phyloP scores from a whole-genome alignment of 1,140 invertebrate species.

The Adoxophyes honmai region DNA sequence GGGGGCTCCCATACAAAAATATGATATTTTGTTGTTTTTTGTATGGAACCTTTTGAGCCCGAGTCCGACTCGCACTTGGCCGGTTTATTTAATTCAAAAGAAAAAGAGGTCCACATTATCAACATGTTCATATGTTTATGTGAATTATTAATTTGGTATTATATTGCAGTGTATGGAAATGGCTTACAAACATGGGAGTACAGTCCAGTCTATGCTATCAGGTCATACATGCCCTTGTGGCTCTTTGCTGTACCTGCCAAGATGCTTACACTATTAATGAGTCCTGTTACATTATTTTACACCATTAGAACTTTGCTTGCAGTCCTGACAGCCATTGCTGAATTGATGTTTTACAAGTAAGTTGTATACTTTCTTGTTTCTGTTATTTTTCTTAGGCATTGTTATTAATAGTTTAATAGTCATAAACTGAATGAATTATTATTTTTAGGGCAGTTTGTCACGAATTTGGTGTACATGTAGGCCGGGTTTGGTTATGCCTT shows the following conservation, averaged over 20 bases:
- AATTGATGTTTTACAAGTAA: slow-evolving; percentile 97
- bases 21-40: too few relatives aligned
- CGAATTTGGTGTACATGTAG: slow-evolving; percentile 94
- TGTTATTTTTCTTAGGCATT: too few relatives aligned
- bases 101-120: too few relatives aligned
- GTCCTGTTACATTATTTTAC: slow-evolving; percentile 94
- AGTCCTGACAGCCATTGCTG: slow-evolving; percentile 87
- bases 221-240: slow-evolving; percentile 95
- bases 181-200: slow-evolving; percentile 99
- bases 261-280: slow-evolving; percentile 86
- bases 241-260: slow-evolving; percentile 92
- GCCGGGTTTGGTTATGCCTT: slow-evolving; percentile 89
- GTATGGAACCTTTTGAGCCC: too few relatives aligned
- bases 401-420: too few relatives aligned
- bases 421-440: neutral
- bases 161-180: slow-evolving; percentile 88
- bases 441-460: slow-evolving; percentile 87
- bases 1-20: too few relatives aligned
- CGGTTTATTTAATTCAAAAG: too few relatives aligned
- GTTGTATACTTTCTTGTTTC: too few relatives aligned
- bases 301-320: slow-evolving; percentile 90
- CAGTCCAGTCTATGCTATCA: slow-evolving; percentile 94
- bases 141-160: too few relatives aligned
- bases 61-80: too few relatives aligned
- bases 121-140: too few relatives aligned